A percentile compares a stretch with the other conserved stretches of the same genome.
These are phyloP conservation scores for Sanderia malayensis DNA, from an alignment of 30 jellyfish, hydroid and myxozoan genomes.

Conservation along the genomic window DNA sequence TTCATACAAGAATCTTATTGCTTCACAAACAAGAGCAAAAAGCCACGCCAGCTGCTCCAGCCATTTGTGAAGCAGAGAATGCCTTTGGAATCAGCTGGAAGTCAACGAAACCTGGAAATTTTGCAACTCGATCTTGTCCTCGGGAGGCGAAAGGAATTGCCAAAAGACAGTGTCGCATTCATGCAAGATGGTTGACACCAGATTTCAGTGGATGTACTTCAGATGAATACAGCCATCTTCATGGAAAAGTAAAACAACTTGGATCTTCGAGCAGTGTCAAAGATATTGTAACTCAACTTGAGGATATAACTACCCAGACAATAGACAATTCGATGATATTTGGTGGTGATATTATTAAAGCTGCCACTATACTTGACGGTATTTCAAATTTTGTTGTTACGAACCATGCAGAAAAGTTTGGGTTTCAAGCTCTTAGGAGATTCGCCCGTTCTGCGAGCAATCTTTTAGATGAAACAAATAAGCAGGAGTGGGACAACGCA, in stretches of 20 bases:
- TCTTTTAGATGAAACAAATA: slow-evolving; percentile 85
- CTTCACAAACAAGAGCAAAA: slow-evolving; percentile 46
- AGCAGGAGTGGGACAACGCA: slow-evolving; percentile 85
- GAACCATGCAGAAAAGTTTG: slow-evolving; percentile 60
- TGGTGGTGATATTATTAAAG: slow-evolving; percentile 90
- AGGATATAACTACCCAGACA: slow-evolving; percentile 86
- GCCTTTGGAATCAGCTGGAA: slow-evolving; percentile 85
- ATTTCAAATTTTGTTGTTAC: slow-evolving; percentile 43
- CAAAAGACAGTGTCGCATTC: slow-evolving; percentile 73
- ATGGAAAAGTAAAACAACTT: slow-evolving; percentile 76
- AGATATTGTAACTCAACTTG: slow-evolving; percentile 63
- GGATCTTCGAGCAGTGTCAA: slow-evolving; percentile 73
- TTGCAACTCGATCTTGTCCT: slow-evolving; percentile 84
- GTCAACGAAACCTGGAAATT: slow-evolving; percentile 69
- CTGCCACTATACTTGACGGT: slow-evolving; percentile 50
- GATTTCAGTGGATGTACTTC: slow-evolving; percentile 92
- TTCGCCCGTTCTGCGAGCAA: slow-evolving; percentile 80
- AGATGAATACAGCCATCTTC: slow-evolving; percentile 65
- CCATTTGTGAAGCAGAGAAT: slow-evolving; percentile 59
- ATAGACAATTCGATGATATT: slow-evolving; percentile 87
- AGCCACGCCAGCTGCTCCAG: slow-evolving; percentile 19
- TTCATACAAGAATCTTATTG: slow-evolving; percentile 54
- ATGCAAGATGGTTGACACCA: slow-evolving; percentile 85
- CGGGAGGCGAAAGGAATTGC: slow-evolving; percentile 92
- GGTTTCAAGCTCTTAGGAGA: slow-evolving; percentile 70